Evolutionary conservation across 2,113 vertebrate genomes (phyloP), one percentile per base, ranked within the genome.

Genomic region (Saguinus imperator): DNA sequence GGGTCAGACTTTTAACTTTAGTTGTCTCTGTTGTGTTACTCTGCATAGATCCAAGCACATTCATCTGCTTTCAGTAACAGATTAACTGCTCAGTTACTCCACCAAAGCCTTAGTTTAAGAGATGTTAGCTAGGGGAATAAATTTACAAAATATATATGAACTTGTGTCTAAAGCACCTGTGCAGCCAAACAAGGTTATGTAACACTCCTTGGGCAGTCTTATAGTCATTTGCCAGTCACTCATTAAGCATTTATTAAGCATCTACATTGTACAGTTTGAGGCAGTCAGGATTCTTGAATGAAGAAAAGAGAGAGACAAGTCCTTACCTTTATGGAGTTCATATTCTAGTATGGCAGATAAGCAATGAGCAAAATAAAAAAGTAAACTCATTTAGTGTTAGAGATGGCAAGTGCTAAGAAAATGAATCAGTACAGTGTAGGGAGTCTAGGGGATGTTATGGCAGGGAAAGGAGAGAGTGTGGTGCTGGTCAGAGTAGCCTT

Each of bases 401-500:
- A 81, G 11, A 13, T 92, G 12, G 9, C 32, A 64, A 93, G 35
- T n/a, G 7, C 32, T 58, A n/a, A 25, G 20, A 11, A 40, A 70
- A 93, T 13, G 23, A 89, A 40, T 83, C 27, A 29, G 18, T 12
- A 5, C 35, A 6, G 8, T 27, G 5, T 16, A 64, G 55, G n/a
- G 48, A 68, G 23, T 27, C n/a, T 3, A 17, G 29, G 35, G 35
- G 52, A 48, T 57, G 4, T 45, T 29, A 50, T 10, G 43, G 50
- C 57, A 37, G 8, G 4, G 0, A 70, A 20, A 4, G 1, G 6
- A 3, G 0, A 64, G 16, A 4, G 1, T 10, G 25, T 11, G 3
- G 27, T 16, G 25, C 45, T 18, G 43, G 14, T 48, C 66, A 57
- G 10, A 48, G 13, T 7, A 87, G 17, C 35, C 6, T 68, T 57